Evolutionary conservation across 2,797 vertebrate species (phyloP), one percentile per base, ranked within the genome.

Genomic region (Poliocrania exsul): DNA sequence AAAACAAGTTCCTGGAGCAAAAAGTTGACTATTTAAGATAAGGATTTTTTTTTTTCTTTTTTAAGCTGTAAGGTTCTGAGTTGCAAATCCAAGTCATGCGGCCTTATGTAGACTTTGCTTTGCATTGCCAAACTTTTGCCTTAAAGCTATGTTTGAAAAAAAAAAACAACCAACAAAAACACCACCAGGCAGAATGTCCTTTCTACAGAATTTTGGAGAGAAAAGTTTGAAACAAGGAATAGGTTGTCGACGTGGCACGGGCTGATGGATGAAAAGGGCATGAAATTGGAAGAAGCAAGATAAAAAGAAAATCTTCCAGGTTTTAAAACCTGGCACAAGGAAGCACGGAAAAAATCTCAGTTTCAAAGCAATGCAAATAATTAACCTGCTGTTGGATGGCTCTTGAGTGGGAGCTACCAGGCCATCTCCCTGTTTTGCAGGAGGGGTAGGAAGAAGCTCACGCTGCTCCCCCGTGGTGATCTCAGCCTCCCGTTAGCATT

Each of bases 71-170:
- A 96, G 92, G 79, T 96, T 95, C 96, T 93, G 97, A 98, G 96
- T 97, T 97, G 98, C 97, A 95, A 98, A 97, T 98, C 97, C 91
- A 96, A 97, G 97, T 98, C 98, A 98, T 96, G 98, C 98, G 98
- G 99, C 99, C 99, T 99, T 99, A 99, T 87, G 98, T 99, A 98
- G 98, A 98, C 98, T 98, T 98, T 92, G 98, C 98, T 98, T 98
- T 97, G 96, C 98, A 98, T 98, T 98, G 98, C 98, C 98, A 99
- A 98, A 97, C 91, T 98, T 98, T 97, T 98, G 99, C 99, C 99
- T 99, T 99, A 99, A 98, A 98, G 77, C 98, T 98, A 97, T 96
- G 97, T 98, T 97, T 94, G 97, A 97, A 93, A 91, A 69, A 88
- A 58, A 70, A 46, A 28, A n/a, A n/a, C n/a, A 31, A 49, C 12